Evolutionary conservation across 2,797 vertebrate genomes (phyloP).

Genomic region (Gorsachius magnificus): DNA sequence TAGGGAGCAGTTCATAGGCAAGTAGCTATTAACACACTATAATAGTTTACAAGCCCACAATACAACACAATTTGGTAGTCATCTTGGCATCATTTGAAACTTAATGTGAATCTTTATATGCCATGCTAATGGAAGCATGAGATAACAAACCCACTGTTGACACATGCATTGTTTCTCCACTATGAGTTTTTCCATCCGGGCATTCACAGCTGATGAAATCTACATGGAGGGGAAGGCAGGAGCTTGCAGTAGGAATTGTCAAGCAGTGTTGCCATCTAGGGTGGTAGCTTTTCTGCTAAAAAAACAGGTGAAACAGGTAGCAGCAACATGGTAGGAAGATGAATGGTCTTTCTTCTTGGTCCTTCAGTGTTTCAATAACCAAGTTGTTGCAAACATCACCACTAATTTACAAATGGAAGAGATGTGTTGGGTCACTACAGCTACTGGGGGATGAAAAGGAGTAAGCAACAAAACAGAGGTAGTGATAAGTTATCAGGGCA

Average conservation of each 20-base stretch:
- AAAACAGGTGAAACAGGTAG: too few relatives aligned
- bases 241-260: neutral
- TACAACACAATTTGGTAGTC: neutral
- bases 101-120: neutral
- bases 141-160: neutral
- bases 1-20: neutral
- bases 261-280: neutral
- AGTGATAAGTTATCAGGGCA: neutral
- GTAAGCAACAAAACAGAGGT: accelerated
- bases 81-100: neutral
- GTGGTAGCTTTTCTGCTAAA: neutral
- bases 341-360: neutral
- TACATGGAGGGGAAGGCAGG: neutral
- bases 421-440: accelerated
- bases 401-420: neutral
- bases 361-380: neutral
- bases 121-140: neutral
- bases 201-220: neutral
- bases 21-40: neutral
- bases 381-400: neutral
- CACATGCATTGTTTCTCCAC: neutral
- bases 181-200: neutral
- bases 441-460: neutral
- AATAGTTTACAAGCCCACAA: neutral
- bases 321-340: neutral